These are phyloP conservation scores for Aphidius colemani DNA, from an alignment of 2,888 invertebrate genomes.

Conservation along the genomic window DNA sequence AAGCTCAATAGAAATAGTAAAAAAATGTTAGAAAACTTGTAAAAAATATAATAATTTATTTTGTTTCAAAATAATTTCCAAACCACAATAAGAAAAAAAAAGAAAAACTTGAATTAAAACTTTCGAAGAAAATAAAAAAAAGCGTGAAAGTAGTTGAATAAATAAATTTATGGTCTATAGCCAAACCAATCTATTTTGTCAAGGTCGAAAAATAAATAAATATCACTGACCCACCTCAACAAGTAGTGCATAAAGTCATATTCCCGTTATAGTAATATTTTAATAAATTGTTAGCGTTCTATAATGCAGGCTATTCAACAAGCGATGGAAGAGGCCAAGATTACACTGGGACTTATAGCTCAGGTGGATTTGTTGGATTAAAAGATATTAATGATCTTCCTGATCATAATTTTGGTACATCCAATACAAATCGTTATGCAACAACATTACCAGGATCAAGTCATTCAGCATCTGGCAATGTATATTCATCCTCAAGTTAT, in stretches of 20 bases:
- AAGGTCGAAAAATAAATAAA: conserved; percentile 12
- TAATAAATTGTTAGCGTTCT: no score
- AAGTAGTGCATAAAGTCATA: conserved; percentile 20
- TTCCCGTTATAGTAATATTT: conserved; percentile 34
- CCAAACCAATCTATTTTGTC: conserved; percentile 8
- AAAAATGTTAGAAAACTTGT: conserved; percentile 1
- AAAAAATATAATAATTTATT: background rate
- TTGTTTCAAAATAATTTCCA: background rate
- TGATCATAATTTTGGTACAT: conserved; percentile 11
- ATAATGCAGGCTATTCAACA: no score
- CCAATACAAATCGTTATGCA: conserved; percentile 12
- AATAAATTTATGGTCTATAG: no score
- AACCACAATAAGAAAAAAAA: background rate
- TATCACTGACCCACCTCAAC: background rate
- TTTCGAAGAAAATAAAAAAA: background rate
- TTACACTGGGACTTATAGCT: conserved; percentile 33
- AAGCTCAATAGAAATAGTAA: conserved; percentile 13
- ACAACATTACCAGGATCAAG: conserved; percentile 12
- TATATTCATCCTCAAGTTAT: conserved; percentile 10
- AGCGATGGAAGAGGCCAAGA: conserved; percentile 38
- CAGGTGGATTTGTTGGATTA: conserved; percentile 30
- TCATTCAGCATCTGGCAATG: conserved; percentile 19
- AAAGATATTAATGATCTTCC: conserved; percentile 26
- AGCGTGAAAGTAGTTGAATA: no score
- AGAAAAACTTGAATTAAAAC: background rate